These are phyloP conservation scores for Patella pellucida DNA, from an alignment of 2,888 invertebrate genomes.

Conservation along the genomic window DNA sequence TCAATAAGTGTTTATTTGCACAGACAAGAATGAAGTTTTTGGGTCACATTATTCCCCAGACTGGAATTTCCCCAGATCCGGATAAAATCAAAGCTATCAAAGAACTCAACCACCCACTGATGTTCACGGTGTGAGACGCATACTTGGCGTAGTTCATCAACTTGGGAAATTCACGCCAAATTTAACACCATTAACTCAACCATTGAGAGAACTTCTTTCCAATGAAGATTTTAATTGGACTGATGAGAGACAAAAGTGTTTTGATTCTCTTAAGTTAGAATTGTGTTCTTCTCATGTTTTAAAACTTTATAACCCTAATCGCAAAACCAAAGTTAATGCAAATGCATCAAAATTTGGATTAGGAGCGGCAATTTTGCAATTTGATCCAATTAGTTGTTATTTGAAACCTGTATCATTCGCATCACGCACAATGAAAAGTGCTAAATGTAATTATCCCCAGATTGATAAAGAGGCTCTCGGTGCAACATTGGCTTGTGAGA, in stretches of 20 bases:
- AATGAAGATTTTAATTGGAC: not conserved
- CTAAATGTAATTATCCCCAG: not conserved
- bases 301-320: not conserved
- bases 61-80: constrained; percentile 29
- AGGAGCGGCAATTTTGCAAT: not conserved
- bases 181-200: not conserved
- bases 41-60: constrained; percentile 30
- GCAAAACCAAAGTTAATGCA: not conserved
- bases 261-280: not conserved
- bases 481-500: constrained; percentile 25
- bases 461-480: constrained; percentile 19
- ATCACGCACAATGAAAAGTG: not conserved
- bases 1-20: constrained; percentile 34
- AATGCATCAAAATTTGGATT: not conserved
- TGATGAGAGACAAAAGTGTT: not conserved
- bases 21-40: constrained; percentile 27
- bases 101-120: not conserved
- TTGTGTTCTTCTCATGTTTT: not conserved
- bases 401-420: constrained; percentile 2
- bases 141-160: not conserved
- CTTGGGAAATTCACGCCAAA: not conserved
- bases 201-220: not conserved
- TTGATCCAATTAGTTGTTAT: not conserved
- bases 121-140: not conserved
- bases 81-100: not conserved